Percentiles rank a stretch among this genome's conserved stretches.
phyloP scores from a whole-genome alignment of 2,797 vertebrate genomes.

The Muscicapa striata region DNA sequence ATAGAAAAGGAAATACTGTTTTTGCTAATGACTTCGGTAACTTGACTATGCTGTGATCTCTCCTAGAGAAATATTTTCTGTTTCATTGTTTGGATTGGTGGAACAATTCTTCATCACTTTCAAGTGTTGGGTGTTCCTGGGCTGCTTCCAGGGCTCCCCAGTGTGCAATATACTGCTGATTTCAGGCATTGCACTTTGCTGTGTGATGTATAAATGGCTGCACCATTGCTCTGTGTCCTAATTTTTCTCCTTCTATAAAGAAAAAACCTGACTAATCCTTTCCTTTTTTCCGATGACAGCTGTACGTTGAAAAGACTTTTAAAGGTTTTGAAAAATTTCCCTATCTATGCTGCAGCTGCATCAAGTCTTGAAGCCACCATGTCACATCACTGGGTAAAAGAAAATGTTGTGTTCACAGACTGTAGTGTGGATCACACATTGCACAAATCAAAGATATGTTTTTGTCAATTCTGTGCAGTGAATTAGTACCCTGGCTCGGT shows the following conservation, averaged over 20 bases:
- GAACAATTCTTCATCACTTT: neutral
- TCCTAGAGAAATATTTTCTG: slow-evolving; percentile 6
- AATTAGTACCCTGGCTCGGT: neutral
- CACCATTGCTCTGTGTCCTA: neutral
- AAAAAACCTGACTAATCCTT: slow-evolving; percentile 31
- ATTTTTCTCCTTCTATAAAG: slow-evolving; percentile 17
- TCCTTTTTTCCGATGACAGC: slow-evolving; percentile 41
- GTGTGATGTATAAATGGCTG: neutral
- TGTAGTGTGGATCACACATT: neutral
- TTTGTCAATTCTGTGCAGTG: neutral
- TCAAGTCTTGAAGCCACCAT: neutral
- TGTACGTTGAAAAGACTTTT: slow-evolving; percentile 45
- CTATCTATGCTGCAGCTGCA: slow-evolving; percentile 43
- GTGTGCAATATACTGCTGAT: neutral
- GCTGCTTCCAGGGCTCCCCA: neutral
- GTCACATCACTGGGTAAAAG: neutral
- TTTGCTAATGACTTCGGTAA: neutral
- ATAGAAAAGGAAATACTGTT: slow-evolving; percentile 21
- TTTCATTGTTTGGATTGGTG: slow-evolving; percentile 34
- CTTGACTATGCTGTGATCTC: neutral
- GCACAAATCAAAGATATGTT: neutral
- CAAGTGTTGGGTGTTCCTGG: neutral
- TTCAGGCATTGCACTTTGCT: neutral
- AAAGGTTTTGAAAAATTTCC: slow-evolving; percentile 2
- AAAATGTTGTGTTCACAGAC: neutral